Evolutionary conservation across 2,113 vertebrate species (phyloP).

Genomic region (Thunnus maccoyii): DNA sequence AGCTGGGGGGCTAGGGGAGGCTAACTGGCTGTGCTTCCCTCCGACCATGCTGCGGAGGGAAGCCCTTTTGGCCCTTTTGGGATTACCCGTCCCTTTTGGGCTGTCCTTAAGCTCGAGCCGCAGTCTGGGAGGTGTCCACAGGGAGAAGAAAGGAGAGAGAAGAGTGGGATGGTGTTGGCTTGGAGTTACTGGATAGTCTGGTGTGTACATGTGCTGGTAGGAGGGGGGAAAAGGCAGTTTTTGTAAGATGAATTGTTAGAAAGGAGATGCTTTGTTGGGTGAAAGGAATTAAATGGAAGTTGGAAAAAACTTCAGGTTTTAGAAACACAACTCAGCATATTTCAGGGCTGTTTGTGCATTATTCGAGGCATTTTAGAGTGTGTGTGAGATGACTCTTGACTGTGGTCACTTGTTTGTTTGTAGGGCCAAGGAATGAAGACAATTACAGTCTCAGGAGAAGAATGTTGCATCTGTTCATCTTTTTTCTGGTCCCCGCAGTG

Average conservation of each 20-base stretch:
- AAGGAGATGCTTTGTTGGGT: slow-evolving; percentile 46
- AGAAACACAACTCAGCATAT: slow-evolving; percentile 40
- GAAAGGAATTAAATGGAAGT: slow-evolving; percentile 56
- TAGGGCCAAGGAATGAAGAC: slow-evolving; percentile 57
- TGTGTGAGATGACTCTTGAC: slow-evolving; percentile 50
- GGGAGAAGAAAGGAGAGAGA: slow-evolving; percentile 19
- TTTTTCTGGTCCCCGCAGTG: slow-evolving; percentile 8
- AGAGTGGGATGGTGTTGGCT: slow-evolving; percentile 24
- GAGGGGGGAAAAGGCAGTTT: slow-evolving; percentile 20
- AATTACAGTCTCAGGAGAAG: slow-evolving; percentile 41
- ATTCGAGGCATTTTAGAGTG: slow-evolving; percentile 44
- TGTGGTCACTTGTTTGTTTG: slow-evolving; percentile 69
- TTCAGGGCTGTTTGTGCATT: slow-evolving; percentile 46
- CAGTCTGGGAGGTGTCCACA: slow-evolving; percentile 70
- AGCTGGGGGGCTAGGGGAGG: too few species aligned
- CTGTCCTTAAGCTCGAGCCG: too few species aligned
- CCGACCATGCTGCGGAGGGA: too few species aligned
- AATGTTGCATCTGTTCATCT: slow-evolving; percentile 59
- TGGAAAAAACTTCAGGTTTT: slow-evolving; percentile 32
- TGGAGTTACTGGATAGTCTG: slow-evolving; percentile 51
- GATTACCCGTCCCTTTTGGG: too few species aligned
- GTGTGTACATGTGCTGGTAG: slow-evolving; percentile 24
- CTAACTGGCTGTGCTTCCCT: too few species aligned
- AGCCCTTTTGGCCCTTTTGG: too few species aligned
- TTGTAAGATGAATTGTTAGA: slow-evolving; percentile 44